These are phyloP conservation scores for Parotocinclus haroldoi DNA, from an alignment of 2,797 vertebrate species.

Conservation along the genomic window DNA sequence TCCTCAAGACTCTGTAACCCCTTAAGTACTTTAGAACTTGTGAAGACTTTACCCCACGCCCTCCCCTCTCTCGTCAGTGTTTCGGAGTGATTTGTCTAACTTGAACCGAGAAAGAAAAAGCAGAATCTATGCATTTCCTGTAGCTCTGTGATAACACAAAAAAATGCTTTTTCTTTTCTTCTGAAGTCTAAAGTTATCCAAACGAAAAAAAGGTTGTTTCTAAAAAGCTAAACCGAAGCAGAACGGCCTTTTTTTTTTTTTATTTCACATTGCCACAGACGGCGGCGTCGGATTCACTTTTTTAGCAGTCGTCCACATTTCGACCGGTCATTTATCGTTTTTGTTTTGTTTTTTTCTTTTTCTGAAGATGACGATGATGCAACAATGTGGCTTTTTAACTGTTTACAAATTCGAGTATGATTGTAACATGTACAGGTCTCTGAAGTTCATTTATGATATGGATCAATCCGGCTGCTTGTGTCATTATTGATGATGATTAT, in stretches of 20 bases:
- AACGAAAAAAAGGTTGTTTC: neutral
- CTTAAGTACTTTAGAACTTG: too few species aligned
- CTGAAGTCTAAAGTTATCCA: slow-evolving; percentile 26
- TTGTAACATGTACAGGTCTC: slow-evolving; percentile 97
- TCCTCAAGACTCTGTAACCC: too few species aligned
- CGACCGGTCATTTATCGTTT: slow-evolving; percentile 54
- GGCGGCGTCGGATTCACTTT: slow-evolving; percentile 65
- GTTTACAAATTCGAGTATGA: slow-evolving; percentile 99
- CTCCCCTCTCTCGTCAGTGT: slow-evolving; percentile 67
- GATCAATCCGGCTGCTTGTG: slow-evolving; percentile 85
- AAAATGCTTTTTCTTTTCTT: slow-evolving; percentile 65
- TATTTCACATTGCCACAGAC: slow-evolving; percentile 82
- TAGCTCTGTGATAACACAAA: slow-evolving; percentile 84
- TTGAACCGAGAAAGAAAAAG: slow-evolving; percentile 77
- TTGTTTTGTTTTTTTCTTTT: neutral
- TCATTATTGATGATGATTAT: slow-evolving; percentile 72
- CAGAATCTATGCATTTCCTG: slow-evolving; percentile 95
- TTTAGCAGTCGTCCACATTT: slow-evolving; percentile 96
- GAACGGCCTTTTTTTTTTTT: slow-evolving; percentile 65
- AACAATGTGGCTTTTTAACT: slow-evolving; percentile 99
- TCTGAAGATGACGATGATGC: slow-evolving; percentile 80
- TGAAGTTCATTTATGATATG: slow-evolving; percentile 87
- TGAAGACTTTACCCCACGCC: too few species aligned
- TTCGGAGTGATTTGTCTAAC: too few species aligned
- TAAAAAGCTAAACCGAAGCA: neutral